These are phyloP conservation scores for Prunella himalayana DNA, from an alignment of 2,113 vertebrate species.

Conservation along the genomic window DNA sequence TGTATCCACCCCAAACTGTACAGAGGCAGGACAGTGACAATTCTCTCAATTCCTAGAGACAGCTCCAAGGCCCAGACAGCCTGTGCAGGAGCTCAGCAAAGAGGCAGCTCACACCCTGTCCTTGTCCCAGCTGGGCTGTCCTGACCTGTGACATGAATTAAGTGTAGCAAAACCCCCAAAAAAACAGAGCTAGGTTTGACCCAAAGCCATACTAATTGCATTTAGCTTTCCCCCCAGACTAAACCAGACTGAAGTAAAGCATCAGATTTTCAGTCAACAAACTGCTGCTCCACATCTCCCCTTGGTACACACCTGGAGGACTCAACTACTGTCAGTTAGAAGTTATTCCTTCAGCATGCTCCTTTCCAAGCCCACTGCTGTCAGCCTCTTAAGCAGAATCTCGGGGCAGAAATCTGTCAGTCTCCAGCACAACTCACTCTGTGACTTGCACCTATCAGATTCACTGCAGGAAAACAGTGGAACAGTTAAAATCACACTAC, in stretches of 20 bases:
- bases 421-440: background rate
- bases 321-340: background rate
- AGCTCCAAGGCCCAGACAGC: background rate
- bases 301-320: background rate
- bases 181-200: background rate
- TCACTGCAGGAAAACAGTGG: background rate
- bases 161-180: background rate
- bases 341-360: background rate
- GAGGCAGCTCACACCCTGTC: background rate
- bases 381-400: background rate
- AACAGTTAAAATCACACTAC: background rate
- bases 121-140: background rate
- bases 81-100: background rate
- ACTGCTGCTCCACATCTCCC: background rate
- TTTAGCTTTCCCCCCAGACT: background rate
- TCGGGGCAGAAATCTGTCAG: background rate
- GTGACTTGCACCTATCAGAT: background rate
- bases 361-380: background rate
- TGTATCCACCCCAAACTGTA: accelerated
- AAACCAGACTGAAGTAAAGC: background rate
- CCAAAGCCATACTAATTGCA: background rate
- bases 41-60: background rate
- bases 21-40: background rate
- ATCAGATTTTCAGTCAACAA: background rate
- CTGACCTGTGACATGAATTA: background rate